Percentiles rank a stretch among this genome's conserved stretches.
Conservation (phyloP, 2,888 invertebrate genomes). For the Agelastica alni region DNA sequence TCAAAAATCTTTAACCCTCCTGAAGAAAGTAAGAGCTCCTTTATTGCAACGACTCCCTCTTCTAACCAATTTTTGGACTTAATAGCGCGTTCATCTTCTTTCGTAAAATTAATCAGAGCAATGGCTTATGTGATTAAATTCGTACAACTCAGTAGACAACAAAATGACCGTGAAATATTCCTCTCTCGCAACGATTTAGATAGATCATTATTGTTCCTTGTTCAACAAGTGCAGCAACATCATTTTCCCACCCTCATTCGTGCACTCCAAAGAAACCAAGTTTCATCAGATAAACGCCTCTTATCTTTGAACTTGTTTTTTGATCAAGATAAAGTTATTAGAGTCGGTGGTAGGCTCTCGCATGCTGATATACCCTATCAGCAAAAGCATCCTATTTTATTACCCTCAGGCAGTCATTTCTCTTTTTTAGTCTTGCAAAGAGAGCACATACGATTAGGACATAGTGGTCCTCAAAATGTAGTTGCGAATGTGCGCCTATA, state of each 20-base stretch:
- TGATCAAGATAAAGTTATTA: neutral
- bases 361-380: neutral
- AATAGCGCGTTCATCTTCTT: neutral
- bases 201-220: neutral
- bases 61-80: neutral
- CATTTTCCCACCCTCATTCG: no score
- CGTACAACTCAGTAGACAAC: neutral
- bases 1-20: neutral
- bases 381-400: neutral
- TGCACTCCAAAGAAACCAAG: neutral
- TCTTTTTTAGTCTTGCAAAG: no score
- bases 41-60: neutral
- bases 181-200: neutral
- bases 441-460: no score
- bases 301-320: no score
- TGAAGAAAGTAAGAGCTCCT: neutral
- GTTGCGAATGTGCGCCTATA: no score
- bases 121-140: neutral
- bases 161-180: no score
- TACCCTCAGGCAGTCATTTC: no score
- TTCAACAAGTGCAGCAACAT: neutral
- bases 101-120: neutral
- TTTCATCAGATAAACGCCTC: neutral
- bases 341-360: no score
- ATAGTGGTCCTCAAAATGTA: no score